Evolutionary conservation across 2,797 vertebrate species (phyloP), one percentile per base, ranked within the genome.

Genomic region (Triplophysa bombifrons): DNA sequence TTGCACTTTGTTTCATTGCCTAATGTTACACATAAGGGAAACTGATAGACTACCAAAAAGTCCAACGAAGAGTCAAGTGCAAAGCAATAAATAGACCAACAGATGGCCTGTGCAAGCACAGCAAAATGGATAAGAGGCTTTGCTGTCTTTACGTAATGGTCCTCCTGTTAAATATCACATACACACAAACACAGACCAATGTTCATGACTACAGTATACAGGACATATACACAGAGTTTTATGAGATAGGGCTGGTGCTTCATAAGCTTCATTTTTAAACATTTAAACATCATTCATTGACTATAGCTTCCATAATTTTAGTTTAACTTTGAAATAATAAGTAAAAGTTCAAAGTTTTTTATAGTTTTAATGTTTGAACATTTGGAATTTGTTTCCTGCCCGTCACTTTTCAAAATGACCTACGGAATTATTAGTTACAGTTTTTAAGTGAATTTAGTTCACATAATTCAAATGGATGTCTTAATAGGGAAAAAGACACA

Each of bases 111-210:
- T 89, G 85, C 76, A 83, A 51, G 80, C 87, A 84, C 79, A 85
- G 76, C 83, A 80, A 87, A 85, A 78, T 73, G 88, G 86, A 90
- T 94, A 93, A 94, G 92, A 93, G 90, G 93, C 92, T 85, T 85
- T 85, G 58, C 84, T 83, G 77, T 87, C 84, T 90, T 86, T 81
- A 87, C 72, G 70, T 86, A 88, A 88, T 85, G 88, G 85, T 84
- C 81, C 30, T 82, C 68, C 63, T 60, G 41, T 48, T 74, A 61
- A 53, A 76, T 72, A 67, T n/a, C 66, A 84, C 67, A 70, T 86
- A 58, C 20, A 71, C 46, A 74, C 20, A 53, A 55, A 71, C 73
- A 6, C 9, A 48, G 22, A 13, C 25, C 19, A 72, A 56, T 30
- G 67, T 34, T 25, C 22, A 68, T 72, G 27, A 66, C 14, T 30